phyloP scores from a whole-genome alignment of 2,888 invertebrate genomes.

The Neuroscelio doddi region DNA sequence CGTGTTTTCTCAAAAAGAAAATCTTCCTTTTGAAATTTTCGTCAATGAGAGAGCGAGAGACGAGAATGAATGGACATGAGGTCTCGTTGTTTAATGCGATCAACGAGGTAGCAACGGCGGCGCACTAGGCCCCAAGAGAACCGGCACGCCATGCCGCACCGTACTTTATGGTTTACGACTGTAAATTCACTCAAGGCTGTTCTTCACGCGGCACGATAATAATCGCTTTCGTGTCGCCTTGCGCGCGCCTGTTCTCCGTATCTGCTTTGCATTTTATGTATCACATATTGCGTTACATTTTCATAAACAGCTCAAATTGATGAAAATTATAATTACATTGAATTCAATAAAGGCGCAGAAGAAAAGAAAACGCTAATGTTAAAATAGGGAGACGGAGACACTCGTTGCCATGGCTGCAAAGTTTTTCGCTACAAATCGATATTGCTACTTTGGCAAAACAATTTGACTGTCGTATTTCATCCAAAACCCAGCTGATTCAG shows the following conservation, averaged over 20 bases:
- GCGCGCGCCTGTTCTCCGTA: slow-evolving; percentile 20
- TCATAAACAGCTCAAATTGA: too few relatives aligned
- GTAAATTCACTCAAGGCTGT: slow-evolving; percentile 50
- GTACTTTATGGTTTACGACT: slow-evolving; percentile 51
- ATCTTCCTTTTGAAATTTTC: slow-evolving; percentile 34
- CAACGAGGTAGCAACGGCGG: slow-evolving; percentile 42
- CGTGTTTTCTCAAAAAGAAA: too few relatives aligned
- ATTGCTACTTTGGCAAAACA: too few relatives aligned
- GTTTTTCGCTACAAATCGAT: too few relatives aligned
- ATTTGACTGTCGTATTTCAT: too few relatives aligned
- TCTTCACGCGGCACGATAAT: slow-evolving; percentile 45
- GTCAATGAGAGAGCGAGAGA: slow-evolving; percentile 47
- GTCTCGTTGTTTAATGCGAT: slow-evolving; percentile 34
- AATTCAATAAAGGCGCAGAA: too few relatives aligned
- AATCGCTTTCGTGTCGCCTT: slow-evolving; percentile 54
- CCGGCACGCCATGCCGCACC: slow-evolving; percentile 39
- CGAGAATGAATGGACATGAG: slow-evolving; percentile 46
- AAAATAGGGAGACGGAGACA: too few relatives aligned
- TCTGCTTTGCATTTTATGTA: slow-evolving; percentile 5
- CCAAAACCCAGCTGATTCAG: too few relatives aligned
- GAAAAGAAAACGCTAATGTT: too few relatives aligned
- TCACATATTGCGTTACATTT: too few relatives aligned
- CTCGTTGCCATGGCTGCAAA: too few relatives aligned
- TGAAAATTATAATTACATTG: too few relatives aligned
- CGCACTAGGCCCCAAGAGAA: slow-evolving; percentile 34